These are phyloP conservation scores for Amorpha juglandis DNA, from an alignment of 2,888 invertebrate genomes.

Conservation along the genomic window DNA sequence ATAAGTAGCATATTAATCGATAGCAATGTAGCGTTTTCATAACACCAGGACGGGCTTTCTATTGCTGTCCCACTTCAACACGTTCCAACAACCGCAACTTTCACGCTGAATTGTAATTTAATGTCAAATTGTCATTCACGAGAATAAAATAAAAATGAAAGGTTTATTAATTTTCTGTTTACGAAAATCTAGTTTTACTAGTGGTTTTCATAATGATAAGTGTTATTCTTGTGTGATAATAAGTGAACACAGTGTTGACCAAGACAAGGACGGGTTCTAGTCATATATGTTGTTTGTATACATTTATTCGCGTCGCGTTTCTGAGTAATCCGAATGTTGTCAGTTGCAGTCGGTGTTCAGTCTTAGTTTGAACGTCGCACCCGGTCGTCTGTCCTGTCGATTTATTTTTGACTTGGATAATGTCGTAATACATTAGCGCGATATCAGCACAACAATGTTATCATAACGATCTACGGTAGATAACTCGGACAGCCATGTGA, in stretches of 20 bases:
- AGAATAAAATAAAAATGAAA: neutral
- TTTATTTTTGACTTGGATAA: constrained; percentile 60
- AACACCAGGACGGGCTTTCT: neutral
- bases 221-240: constrained; percentile 4
- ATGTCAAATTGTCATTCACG: constrained; percentile 3
- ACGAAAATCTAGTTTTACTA: neutral
- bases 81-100: neutral
- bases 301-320: constrained; percentile 42
- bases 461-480: constrained; percentile 53
- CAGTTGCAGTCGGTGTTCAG: constrained; percentile 33
- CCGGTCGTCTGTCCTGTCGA: constrained; percentile 46
- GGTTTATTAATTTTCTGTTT: neutral
- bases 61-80: constrained; percentile 7
- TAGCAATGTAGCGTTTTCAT: neutral
- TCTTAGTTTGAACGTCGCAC: constrained; percentile 38
- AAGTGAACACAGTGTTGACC: neutral
- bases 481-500: constrained; percentile 58
- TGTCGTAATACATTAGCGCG: constrained; percentile 52
- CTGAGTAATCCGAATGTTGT: constrained; percentile 37
- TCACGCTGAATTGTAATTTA: neutral
- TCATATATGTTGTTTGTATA: constrained; percentile 28
- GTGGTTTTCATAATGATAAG: neutral
- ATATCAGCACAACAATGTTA: constrained; percentile 63
- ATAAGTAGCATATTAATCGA: neutral
- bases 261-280: neutral